A percentile compares a stretch with the other conserved stretches of the same genome.
Evolutionary conservation across 2,113 vertebrate genomes (phyloP).

Genomic region (Thomomys bottae): DNA sequence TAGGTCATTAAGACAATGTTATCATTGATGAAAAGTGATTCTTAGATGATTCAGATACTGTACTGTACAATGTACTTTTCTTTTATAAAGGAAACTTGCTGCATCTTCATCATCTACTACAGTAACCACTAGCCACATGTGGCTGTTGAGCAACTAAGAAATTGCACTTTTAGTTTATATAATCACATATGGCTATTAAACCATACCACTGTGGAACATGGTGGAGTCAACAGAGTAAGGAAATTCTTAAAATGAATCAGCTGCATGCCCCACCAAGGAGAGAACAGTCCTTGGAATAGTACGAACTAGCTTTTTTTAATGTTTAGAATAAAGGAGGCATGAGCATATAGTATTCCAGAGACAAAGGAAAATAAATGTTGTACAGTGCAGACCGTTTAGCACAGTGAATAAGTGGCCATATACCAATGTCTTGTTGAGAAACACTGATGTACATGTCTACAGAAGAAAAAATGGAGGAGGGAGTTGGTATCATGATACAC

Average conservation of each 20-base stretch:
- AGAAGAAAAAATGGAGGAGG: not conserved
- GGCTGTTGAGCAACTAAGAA: not conserved
- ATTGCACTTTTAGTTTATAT: not conserved
- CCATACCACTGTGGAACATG: not conserved
- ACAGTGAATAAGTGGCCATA: not conserved
- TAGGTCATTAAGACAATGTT: not conserved
- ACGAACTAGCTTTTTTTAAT: not conserved
- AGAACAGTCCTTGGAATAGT: not conserved
- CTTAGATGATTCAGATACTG: not conserved
- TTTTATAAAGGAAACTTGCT: not conserved
- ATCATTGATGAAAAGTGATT: not conserved
- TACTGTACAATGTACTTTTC: not conserved
- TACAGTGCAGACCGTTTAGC: not conserved
- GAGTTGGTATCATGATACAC: not conserved
- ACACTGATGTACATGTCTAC: not conserved
- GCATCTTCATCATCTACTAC: not conserved
- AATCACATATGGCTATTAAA: not conserved
- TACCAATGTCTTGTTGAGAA: not conserved
- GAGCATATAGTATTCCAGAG: not conserved
- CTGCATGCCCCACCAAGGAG: not conserved
- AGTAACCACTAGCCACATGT: not conserved
- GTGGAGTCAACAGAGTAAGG: not conserved
- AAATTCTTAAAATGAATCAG: not conserved
- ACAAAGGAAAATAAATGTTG: not conserved
- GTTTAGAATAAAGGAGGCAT: not conserved